Conservation (phyloP, 2,888 invertebrate species). For the Drosophila prolongata region DNA sequence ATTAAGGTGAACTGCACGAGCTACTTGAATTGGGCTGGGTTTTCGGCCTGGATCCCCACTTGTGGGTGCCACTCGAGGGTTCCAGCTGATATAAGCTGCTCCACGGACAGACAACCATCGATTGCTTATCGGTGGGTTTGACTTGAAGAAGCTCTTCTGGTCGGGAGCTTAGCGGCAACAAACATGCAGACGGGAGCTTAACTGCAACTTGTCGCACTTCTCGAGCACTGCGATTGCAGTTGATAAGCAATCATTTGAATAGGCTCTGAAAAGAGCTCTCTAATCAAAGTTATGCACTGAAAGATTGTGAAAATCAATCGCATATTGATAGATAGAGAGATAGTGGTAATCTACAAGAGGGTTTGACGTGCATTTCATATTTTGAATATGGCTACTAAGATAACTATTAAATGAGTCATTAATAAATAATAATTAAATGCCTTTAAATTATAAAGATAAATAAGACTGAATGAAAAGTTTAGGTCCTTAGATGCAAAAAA, state of each 20-base stretch:
- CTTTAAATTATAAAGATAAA: too few species aligned
- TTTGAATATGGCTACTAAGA: too few species aligned
- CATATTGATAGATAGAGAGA: neutral
- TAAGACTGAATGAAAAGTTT: too few species aligned
- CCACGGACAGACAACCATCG: slow-evolving; percentile 40
- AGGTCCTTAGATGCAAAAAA: too few species aligned
- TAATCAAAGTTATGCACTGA: slow-evolving; percentile 19
- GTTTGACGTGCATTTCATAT: neutral
- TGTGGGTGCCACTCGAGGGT: slow-evolving; percentile 23
- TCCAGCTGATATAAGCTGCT: slow-evolving; percentile 23
- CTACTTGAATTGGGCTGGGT: slow-evolving; percentile 66
- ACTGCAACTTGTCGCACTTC: slow-evolving; percentile 21
- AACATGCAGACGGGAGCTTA: slow-evolving; percentile 43
- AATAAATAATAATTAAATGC: too few species aligned
- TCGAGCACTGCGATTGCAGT: slow-evolving; percentile 26
- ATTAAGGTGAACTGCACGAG: slow-evolving; percentile 55
- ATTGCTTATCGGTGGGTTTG: slow-evolving; percentile 33
- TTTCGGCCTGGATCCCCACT: neutral
- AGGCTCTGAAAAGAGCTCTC: neutral
- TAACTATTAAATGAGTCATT: too few species aligned
- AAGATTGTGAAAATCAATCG: slow-evolving; percentile 11
- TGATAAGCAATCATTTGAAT: slow-evolving; percentile 13
- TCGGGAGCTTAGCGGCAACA: slow-evolving; percentile 13
- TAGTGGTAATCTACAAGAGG: neutral
- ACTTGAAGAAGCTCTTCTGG: slow-evolving; percentile 14